phyloP scores from a whole-genome alignment of 2,113 vertebrate species.

The Falco punctatus region DNA sequence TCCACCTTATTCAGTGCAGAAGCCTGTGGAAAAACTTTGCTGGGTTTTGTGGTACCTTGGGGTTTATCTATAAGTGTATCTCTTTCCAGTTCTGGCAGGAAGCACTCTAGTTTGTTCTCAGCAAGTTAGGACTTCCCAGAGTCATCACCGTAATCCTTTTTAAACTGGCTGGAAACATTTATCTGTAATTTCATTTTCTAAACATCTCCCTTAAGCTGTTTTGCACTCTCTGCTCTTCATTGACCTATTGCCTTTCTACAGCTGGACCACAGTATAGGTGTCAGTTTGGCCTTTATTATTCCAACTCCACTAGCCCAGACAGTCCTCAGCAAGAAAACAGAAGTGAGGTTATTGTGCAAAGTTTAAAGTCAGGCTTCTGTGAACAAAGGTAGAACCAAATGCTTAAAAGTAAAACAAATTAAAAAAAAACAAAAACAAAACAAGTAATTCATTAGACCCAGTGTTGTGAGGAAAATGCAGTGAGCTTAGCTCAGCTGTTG shows the following conservation, averaged over 20 bases:
- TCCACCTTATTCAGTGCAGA: neutral
- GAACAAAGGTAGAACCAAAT: neutral
- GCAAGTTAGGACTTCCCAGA: neutral
- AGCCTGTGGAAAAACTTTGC: neutral
- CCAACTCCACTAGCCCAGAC: neutral
- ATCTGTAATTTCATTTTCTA: constrained; percentile 8
- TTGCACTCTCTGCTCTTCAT: neutral
- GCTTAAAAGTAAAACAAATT: neutral
- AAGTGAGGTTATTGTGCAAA: neutral
- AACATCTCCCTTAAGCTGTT: neutral
- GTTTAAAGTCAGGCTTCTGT: neutral
- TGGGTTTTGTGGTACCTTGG: neutral
- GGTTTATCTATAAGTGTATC: neutral
- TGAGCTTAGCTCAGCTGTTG: neutral
- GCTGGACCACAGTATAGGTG: neutral
- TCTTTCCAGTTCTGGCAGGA: neutral
- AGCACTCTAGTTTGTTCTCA: neutral
- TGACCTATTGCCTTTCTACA: neutral
- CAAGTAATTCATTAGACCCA: neutral
- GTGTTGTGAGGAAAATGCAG: neutral
- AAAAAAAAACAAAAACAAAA: neutral
- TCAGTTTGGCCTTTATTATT: neutral
- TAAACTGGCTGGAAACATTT: constrained; percentile 13
- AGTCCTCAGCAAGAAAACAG: neutral
- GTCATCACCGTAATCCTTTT: constrained; percentile 12